Evolutionary conservation across 2,797 vertebrate genomes (phyloP).

Genomic region (Acanthis flammea): DNA sequence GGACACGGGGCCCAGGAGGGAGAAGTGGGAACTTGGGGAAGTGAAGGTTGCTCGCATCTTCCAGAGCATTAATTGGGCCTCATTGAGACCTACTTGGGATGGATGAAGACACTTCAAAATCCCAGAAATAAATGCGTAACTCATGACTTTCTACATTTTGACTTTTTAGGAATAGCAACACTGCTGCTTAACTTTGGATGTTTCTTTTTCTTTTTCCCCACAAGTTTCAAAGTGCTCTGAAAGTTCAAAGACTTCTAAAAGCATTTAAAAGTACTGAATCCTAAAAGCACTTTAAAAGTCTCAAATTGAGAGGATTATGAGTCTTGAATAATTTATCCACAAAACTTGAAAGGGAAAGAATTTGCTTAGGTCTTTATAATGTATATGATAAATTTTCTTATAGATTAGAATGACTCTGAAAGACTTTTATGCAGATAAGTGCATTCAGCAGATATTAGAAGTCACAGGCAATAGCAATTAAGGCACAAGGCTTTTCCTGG

Average conservation of each 20-base stretch:
- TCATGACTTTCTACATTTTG: not conserved
- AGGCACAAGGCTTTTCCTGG: not conserved
- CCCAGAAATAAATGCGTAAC: not conserved
- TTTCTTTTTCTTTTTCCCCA: not conserved
- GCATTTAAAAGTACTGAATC: not conserved
- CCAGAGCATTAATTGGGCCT: not conserved
- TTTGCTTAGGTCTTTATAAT: constrained; percentile 24
- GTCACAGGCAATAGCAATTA: constrained; percentile 31
- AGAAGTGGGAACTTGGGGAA: not conserved
- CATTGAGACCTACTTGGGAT: not conserved
- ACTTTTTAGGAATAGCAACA: not conserved
- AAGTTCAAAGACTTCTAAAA: not conserved
- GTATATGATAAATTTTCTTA: not conserved
- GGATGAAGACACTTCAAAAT: not conserved
- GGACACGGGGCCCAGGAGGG: accelerated
- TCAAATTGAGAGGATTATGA: not conserved
- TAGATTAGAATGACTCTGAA: not conserved
- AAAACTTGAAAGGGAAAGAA: constrained; percentile 8
- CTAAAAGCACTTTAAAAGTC: not conserved
- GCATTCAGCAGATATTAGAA: constrained; percentile 22
- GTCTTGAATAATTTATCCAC: constrained; percentile 28
- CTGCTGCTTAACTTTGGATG: not conserved
- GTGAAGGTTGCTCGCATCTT: not conserved
- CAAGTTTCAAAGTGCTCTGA: not conserved
- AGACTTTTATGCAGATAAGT: not conserved